A percentile compares a stretch with the other conserved stretches of the same genome.
phyloP scores from a whole-genome alignment of 2,113 vertebrate species.

The Chlamydotis undulata region DNA sequence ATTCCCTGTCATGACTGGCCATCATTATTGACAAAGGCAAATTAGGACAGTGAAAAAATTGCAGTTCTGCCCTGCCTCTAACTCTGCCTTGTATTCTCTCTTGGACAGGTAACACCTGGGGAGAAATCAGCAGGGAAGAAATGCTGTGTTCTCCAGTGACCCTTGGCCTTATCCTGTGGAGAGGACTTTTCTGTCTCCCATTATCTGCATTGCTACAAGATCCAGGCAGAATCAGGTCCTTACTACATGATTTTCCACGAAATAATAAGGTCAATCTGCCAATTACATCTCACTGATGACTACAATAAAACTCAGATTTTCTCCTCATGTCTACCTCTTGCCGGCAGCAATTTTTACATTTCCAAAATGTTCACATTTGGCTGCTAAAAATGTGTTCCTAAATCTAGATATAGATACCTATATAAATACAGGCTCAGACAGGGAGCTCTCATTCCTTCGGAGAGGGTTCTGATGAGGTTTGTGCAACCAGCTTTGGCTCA shows the following conservation, averaged over 20 bases:
- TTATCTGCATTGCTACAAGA: neutral
- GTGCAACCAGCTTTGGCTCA: neutral
- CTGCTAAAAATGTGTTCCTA: neutral
- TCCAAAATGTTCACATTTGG: neutral
- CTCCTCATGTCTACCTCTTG: neutral
- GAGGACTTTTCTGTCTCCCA: neutral
- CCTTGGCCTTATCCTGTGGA: neutral
- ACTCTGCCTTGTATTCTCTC: neutral
- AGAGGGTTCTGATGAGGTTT: neutral
- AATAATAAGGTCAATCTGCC: neutral
- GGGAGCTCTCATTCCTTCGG: neutral
- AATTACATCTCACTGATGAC: neutral
- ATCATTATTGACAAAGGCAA: neutral
- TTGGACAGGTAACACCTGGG: accelerated
- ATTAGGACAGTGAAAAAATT: neutral
- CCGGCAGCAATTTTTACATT: neutral
- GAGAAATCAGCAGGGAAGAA: neutral
- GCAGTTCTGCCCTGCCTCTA: neutral
- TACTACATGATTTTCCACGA: neutral
- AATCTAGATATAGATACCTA: neutral
- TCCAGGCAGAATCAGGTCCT: neutral
- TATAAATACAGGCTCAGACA: neutral
- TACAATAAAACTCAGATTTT: neutral
- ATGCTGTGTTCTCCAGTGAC: accelerated
- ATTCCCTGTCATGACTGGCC: neutral